Evolutionary conservation across 2,888 invertebrate genomes (phyloP).

Genomic region (Lissonota sp.): DNA sequence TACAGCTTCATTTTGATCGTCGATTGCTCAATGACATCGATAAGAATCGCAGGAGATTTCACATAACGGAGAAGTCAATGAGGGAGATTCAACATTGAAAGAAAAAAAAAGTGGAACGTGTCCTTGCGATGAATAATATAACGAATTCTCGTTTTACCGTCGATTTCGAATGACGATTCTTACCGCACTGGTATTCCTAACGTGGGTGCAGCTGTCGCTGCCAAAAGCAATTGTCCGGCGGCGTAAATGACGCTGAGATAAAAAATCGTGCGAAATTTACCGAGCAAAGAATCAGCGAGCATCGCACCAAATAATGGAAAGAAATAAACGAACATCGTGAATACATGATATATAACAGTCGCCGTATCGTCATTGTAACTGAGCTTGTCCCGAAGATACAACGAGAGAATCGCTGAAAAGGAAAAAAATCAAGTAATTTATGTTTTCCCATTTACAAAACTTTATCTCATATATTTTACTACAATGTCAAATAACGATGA

Average conservation of each 20-base stretch:
- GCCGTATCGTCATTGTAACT: conserved; percentile 89
- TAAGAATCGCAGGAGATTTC: neutral
- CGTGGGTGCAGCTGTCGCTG: conserved; percentile 88
- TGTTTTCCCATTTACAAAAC: neutral
- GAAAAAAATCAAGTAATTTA: conserved; percentile 33
- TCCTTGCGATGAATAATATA: conserved; percentile 41
- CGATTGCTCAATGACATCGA: conserved; percentile 20
- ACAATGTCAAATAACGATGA: conserved; percentile 24
- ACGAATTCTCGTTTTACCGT: neutral
- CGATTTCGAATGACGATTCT: conserved; percentile 68
- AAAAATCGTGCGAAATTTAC: conserved; percentile 95
- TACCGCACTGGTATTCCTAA: conserved; percentile 87
- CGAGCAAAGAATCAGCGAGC: conserved; percentile 95
- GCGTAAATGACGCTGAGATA: conserved; percentile 95
- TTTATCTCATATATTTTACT: conserved; percentile 7
- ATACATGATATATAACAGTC: conserved; percentile 95
- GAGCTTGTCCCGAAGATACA: conserved; percentile 94
- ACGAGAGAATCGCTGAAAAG: conserved; percentile 93
- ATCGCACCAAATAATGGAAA: conserved; percentile 96
- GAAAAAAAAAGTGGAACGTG: conserved; percentile 48
- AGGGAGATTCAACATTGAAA: conserved; percentile 4
- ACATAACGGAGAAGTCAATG: too few relatives aligned
- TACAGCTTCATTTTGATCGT: conserved; percentile 1
- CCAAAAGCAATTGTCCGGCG: conserved; percentile 91
- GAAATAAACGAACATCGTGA: conserved; percentile 95